phyloP scores from a whole-genome alignment of 2,888 invertebrate species.

The Lithophane semibrunnea region DNA sequence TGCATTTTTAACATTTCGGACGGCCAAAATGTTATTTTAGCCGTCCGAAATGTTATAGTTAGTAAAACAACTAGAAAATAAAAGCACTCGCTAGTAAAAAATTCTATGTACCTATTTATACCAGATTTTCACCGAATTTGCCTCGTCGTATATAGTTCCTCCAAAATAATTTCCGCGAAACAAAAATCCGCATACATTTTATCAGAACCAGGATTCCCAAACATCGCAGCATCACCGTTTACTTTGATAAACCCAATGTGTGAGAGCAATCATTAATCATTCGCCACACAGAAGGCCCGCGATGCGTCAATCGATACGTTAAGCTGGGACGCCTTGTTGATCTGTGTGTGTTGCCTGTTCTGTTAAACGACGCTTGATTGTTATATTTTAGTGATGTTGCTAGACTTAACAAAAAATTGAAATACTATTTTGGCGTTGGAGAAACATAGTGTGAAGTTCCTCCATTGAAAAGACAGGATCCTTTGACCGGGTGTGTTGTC shows the following conservation, averaged over 20 bases:
- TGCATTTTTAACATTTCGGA: no score
- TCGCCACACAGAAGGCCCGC: constrained; percentile 51
- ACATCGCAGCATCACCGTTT: constrained; percentile 33
- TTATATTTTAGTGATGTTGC: no score
- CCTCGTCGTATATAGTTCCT: not conserved
- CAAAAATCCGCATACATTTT: constrained; percentile 25
- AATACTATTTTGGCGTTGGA: no score
- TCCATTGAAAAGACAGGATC: no score
- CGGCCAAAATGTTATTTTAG: not conserved
- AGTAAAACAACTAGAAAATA: no score
- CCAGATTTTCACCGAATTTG: not conserved
- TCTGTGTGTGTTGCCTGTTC: constrained; percentile 36
- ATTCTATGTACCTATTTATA: not conserved
- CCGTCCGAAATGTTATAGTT: not conserved
- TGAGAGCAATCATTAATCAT: constrained; percentile 67
- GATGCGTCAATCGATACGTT: constrained; percentile 64
- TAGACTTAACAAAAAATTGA: no score
- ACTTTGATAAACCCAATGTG: constrained; percentile 60
- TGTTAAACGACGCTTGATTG: constrained; percentile 20
- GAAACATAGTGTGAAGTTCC: no score
- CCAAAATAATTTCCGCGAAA: not conserved
- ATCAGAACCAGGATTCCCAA: constrained; percentile 31
- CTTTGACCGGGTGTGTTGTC: no score
- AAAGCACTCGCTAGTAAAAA: not conserved
- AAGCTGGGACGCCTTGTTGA: constrained; percentile 42